Evolutionary conservation across 2,113 vertebrate genomes (phyloP).

Genomic region (Lampris incognitus): DNA sequence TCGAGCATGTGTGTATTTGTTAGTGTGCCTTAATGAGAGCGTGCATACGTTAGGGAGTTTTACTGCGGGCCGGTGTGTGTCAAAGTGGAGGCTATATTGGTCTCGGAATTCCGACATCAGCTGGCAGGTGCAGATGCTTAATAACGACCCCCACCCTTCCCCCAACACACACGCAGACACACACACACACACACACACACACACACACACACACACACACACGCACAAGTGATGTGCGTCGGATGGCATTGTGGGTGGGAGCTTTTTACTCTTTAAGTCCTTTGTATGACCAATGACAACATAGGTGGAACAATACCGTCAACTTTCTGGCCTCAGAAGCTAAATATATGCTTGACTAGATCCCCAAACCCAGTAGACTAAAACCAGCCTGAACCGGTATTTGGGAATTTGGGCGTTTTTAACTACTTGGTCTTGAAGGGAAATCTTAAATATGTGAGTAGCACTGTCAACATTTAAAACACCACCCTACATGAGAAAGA

Average conservation of each 20-base stretch:
- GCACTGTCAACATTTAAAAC: too few relatives aligned
- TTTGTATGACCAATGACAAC: constrained; percentile 27
- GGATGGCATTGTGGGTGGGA: constrained; percentile 42
- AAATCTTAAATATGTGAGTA: too few relatives aligned
- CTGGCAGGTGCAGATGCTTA: constrained; percentile 76
- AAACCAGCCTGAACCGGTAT: too few relatives aligned
- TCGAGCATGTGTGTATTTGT: neutral
- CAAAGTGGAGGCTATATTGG: constrained; percentile 73
- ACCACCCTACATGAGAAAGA: too few relatives aligned
- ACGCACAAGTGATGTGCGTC: neutral
- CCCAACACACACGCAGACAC: constrained; percentile 5
- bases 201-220: neutral
- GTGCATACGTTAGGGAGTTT: constrained; percentile 1
- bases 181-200: constrained; percentile 17
- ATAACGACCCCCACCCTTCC: constrained; percentile 47
- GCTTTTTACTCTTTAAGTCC: constrained; percentile 9
- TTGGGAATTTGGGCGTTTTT: too few relatives aligned
- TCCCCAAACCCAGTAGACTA: too few relatives aligned
- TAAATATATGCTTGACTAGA: too few relatives aligned
- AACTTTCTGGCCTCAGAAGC: neutral
- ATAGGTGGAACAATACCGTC: constrained; percentile 13
- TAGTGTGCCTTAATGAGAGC: neutral
- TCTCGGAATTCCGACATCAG: constrained; percentile 74
- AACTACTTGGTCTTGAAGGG: too few relatives aligned
- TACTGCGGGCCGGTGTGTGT: constrained; percentile 11